These are phyloP conservation scores for Ctena decussata DNA, from an alignment of 2,888 invertebrate genomes.

Conservation along the genomic window DNA sequence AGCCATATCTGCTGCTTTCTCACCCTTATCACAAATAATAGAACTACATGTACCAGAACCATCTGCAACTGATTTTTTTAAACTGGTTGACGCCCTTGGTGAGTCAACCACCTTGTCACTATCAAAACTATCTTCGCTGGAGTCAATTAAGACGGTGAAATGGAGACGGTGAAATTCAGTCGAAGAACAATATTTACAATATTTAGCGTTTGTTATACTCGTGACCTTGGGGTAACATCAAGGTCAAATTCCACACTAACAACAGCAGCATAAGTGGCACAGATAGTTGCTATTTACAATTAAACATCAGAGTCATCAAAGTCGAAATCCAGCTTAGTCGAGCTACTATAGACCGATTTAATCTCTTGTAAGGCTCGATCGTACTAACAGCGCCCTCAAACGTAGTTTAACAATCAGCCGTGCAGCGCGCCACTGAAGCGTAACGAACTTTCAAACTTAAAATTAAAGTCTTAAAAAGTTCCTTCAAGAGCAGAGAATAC, in stretches of 20 bases:
- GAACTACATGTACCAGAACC: no score
- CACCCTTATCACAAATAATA: no score
- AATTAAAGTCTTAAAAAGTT: no score
- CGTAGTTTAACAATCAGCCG: not conserved
- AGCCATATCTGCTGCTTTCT: no score
- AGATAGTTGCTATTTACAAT: not conserved
- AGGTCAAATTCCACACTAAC: not conserved
- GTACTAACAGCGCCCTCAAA: not conserved
- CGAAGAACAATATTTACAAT: not conserved
- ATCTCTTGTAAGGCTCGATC: not conserved
- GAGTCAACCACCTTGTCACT: not conserved
- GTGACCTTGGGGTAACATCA: not conserved
- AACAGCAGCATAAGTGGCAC: not conserved
- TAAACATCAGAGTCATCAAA: not conserved
- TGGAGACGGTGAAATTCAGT: not conserved
- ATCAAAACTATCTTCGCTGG: not conserved
- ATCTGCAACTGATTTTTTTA: not conserved
- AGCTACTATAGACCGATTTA: not conserved
- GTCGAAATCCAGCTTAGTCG: not conserved
- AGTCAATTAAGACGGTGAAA: conserved; percentile 5
- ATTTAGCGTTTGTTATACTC: not conserved
- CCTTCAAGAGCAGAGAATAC: no score
- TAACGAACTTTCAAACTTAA: not conserved
- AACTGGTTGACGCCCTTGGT: not conserved
- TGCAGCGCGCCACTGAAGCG: not conserved